Conservation (phyloP, 2,113 vertebrate species). For the Haemorhous mexicanus region DNA sequence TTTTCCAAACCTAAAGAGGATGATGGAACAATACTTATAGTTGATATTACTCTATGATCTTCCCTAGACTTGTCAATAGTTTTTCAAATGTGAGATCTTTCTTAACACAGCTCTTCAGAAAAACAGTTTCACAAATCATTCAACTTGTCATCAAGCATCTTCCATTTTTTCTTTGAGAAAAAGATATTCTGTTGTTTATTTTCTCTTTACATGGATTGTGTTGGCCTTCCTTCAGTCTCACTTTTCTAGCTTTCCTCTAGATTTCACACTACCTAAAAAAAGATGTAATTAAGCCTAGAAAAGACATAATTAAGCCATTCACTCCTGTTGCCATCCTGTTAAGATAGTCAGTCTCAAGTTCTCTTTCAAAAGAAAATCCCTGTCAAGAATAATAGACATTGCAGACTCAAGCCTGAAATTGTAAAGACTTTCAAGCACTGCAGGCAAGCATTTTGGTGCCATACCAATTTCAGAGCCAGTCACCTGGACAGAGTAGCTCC, state of each 20-base stretch:
- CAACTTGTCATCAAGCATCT: background rate
- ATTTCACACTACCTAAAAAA: background rate
- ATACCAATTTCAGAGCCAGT: background rate
- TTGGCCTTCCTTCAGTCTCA: background rate
- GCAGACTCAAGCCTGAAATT: background rate
- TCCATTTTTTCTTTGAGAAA: background rate
- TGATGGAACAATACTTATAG: background rate
- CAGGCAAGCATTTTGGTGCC: background rate
- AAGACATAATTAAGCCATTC: background rate
- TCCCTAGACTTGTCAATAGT: background rate
- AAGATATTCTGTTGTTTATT: background rate
- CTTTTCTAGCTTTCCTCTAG: background rate
- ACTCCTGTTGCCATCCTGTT: background rate
- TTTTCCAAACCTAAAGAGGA: background rate
- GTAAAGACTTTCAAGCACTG: background rate
- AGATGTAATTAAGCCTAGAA: background rate
- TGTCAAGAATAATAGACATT: background rate
- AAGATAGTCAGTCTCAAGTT: background rate
- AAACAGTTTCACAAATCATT: background rate
- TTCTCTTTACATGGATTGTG: background rate
- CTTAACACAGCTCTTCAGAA: background rate
- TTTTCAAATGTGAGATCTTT: background rate
- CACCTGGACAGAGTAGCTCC: background rate
- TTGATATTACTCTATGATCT: background rate
- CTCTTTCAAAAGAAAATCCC: background rate